Percentiles rank a stretch among this genome's conserved stretches.
phyloP scores from a whole-genome alignment of 1,140 invertebrate species.

The Cecropterus lyciades region DNA sequence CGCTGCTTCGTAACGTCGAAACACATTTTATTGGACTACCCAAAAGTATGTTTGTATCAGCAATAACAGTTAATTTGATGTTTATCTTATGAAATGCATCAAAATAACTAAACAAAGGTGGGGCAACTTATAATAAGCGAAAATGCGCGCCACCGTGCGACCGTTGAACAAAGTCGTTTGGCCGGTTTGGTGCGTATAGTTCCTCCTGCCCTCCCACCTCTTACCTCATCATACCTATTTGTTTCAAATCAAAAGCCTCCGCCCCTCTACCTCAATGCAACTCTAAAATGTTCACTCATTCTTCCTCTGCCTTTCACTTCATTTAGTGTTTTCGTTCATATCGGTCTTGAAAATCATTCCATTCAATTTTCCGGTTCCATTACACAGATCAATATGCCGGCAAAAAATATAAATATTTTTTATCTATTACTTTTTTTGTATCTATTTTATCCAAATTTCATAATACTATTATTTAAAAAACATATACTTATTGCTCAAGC shows the following conservation, averaged over 20 bases:
- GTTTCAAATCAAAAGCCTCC: conserved; percentile 62
- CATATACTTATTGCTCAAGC: no score
- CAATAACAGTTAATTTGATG: conserved; percentile 35
- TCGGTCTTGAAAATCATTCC: not conserved
- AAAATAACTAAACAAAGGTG: conserved; percentile 75
- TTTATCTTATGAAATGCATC: conserved; percentile 33
- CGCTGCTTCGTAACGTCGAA: conserved; percentile 12
- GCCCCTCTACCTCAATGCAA: conserved; percentile 46
- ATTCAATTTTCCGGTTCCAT: not conserved
- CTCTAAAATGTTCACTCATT: conserved; percentile 42
- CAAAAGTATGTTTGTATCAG: conserved; percentile 22
- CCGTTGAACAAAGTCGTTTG: conserved; percentile 80
- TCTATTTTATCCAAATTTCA: no score
- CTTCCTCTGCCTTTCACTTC: conserved; percentile 37
- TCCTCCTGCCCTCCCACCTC: conserved; percentile 66
- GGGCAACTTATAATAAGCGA: conserved; percentile 69
- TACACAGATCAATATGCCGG: conserved; percentile 10
- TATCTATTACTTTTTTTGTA: no score
- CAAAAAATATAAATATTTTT: not conserved
- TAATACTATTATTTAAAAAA: no score
- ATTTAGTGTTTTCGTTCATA: conserved; percentile 8
- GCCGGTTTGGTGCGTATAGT: conserved; percentile 72
- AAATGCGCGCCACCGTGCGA: conserved; percentile 72
- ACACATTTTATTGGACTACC: conserved; percentile 30
- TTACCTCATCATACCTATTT: conserved; percentile 47